phyloP scores from a whole-genome alignment of 2,797 vertebrate genomes.

The Megaceryle alcyon region DNA sequence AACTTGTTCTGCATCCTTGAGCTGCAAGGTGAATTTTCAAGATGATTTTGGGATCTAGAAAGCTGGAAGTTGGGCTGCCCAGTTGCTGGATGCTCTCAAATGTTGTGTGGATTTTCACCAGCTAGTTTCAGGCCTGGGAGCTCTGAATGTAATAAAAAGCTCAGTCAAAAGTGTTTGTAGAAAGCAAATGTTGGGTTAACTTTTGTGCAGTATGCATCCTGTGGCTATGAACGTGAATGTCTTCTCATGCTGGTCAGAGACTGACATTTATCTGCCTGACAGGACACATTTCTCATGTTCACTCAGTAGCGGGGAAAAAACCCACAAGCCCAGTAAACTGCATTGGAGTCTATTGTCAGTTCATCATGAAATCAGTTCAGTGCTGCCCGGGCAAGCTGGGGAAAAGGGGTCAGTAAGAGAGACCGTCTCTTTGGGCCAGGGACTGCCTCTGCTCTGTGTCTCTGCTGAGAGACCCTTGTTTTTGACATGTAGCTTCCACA shows the following conservation, averaged over 20 bases:
- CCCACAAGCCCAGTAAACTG: neutral
- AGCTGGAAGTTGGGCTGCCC: neutral
- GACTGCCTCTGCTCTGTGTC: neutral
- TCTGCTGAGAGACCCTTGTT: neutral
- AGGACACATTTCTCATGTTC: neutral
- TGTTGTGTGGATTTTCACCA: neutral
- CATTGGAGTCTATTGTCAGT: neutral
- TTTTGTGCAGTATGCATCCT: neutral
- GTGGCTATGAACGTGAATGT: neutral
- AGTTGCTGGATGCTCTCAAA: neutral
- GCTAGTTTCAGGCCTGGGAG: neutral
- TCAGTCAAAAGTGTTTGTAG: neutral
- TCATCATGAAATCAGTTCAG: neutral
- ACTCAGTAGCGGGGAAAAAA: neutral
- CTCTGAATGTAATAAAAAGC: neutral
- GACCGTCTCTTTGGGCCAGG: neutral
- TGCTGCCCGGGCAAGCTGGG: neutral
- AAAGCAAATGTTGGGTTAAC: neutral
- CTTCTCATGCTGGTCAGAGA: neutral
- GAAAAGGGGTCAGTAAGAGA: neutral
- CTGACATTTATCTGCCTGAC: neutral
- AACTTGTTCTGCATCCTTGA: neutral
- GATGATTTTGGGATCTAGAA: neutral
- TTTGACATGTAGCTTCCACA: neutral
- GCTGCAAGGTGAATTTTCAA: neutral